These are phyloP conservation scores for Asarcornis scutulata DNA, from an alignment of 2,113 vertebrate genomes.

Conservation along the genomic window DNA sequence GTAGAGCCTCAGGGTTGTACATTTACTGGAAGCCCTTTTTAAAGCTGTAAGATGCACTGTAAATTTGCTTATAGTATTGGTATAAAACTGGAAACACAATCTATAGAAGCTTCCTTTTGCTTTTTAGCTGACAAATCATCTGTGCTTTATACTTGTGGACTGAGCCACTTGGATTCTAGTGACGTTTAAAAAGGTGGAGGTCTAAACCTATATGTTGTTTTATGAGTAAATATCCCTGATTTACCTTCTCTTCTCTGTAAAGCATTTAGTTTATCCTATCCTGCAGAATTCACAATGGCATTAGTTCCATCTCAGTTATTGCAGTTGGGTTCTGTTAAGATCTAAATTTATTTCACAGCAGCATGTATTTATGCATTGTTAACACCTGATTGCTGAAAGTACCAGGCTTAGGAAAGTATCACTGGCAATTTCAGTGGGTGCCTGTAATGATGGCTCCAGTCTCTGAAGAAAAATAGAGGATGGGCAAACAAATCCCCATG, in stretches of 20 bases:
- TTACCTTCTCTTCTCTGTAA: not conserved
- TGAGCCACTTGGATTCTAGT: not conserved
- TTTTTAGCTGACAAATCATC: not conserved
- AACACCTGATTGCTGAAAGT: slow-evolving; percentile 44
- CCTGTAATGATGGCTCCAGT: not conserved
- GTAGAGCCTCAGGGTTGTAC: not conserved
- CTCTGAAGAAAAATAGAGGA: not conserved
- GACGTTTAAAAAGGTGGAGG: not conserved
- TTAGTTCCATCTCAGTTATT: slow-evolving; percentile 46
- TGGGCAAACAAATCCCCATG: not conserved
- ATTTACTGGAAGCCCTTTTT: not conserved
- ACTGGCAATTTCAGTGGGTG: not conserved
- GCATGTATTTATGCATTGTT: not conserved
- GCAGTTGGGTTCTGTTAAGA: not conserved
- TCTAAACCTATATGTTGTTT: not conserved
- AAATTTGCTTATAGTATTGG: not conserved
- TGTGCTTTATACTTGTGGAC: not conserved
- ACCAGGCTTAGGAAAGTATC: not conserved
- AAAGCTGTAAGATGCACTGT: not conserved
- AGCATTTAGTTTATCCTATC: not conserved
- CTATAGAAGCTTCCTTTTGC: not conserved
- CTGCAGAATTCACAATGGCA: slow-evolving; percentile 27
- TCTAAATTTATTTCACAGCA: slow-evolving; percentile 38
- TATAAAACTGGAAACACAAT: not conserved
- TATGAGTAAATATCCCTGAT: not conserved